Conservation (phyloP, 2,113 vertebrate genomes). For the Cisticola juncidis region DNA sequence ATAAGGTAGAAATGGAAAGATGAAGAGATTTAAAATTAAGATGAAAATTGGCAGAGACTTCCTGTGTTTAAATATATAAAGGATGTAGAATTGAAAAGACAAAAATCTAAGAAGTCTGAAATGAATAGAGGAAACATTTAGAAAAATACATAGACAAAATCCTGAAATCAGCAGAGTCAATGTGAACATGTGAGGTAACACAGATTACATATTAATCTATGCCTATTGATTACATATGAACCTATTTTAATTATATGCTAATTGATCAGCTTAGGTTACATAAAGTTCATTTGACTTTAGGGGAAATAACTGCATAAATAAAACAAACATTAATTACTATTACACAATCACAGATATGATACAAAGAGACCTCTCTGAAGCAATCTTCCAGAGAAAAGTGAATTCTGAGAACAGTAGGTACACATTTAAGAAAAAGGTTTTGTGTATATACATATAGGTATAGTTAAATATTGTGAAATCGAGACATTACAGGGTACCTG, state of each 20-base stretch:
- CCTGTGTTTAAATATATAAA: not conserved
- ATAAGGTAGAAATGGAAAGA: not conserved
- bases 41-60: not conserved
- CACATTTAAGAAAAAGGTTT: accelerated
- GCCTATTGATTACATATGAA: not conserved
- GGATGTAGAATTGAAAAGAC: not conserved
- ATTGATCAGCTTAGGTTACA: not conserved
- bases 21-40: not conserved
- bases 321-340: not conserved
- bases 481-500: constrained; percentile 75
- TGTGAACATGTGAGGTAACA: not conserved
- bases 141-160: not conserved
- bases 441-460: not conserved
- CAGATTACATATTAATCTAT: not conserved
- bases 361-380: not conserved
- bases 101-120: not conserved
- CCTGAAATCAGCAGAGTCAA: not conserved
- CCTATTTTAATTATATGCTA: not conserved
- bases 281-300: not conserved
- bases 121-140: not conserved
- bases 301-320: not conserved
- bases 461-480: not conserved
- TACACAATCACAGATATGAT: not conserved
- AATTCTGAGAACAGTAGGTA: not conserved
- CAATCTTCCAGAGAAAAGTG: not conserved